A percentile compares a stretch with the other conserved stretches of the same genome.
Evolutionary conservation across 2,113 vertebrate species (phyloP).

Genomic region (Mungos mungo): DNA sequence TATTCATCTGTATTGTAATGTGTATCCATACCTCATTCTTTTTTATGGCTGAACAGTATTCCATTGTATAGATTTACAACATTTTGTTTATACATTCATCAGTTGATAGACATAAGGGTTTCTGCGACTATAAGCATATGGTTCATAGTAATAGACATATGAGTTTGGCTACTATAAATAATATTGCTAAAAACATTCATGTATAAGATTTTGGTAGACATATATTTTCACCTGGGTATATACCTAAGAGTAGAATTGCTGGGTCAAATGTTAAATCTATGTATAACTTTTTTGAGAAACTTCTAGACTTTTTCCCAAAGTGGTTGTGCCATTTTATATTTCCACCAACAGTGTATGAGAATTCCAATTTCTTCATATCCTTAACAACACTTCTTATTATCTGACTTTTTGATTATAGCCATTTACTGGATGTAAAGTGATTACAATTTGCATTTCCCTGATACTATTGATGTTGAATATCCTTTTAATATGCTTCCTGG

Average conservation of each 20-base stretch:
- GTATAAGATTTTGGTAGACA: not conserved
- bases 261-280: not conserved
- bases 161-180: not conserved
- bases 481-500: not conserved
- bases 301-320: not conserved
- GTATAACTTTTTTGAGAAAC: not conserved
- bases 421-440: not conserved
- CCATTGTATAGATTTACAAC: not conserved
- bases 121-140: too few species aligned
- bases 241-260: not conserved
- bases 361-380: not conserved
- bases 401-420: not conserved
- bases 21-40: not conserved
- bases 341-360: not conserved
- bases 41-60: not conserved
- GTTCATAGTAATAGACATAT: not conserved
- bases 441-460: not conserved
- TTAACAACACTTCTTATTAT: not conserved
- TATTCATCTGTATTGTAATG: not conserved
- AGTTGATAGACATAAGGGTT: not conserved
- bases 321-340: not conserved
- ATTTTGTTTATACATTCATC: not conserved
- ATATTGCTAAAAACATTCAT: not conserved
- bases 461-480: not conserved
- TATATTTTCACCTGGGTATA: not conserved